Evolutionary conservation across 64 coral and sea anemone genomes (phyloP).

Genomic region (Dendronephthya gigantea): DNA sequence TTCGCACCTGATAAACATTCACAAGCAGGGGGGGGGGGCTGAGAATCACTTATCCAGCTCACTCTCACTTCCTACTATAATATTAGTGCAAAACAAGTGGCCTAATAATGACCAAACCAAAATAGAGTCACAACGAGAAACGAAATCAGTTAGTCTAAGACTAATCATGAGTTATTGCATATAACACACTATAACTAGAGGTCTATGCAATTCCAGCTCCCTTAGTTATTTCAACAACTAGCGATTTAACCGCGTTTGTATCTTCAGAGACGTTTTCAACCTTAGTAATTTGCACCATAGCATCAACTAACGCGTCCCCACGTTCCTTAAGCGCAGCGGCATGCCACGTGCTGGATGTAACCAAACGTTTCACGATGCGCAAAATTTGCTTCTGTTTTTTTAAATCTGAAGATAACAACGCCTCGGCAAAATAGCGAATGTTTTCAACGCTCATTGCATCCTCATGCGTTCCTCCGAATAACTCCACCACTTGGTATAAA

Average conservation of each 20-base stretch:
- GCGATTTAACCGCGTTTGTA: not conserved
- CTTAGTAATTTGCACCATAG: constrained; percentile 2
- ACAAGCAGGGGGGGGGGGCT: too few relatives aligned
- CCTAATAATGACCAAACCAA: too few relatives aligned
- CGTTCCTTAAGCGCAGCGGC: constrained; percentile 1
- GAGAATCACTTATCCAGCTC: too few relatives aligned
- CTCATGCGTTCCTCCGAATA: constrained; percentile 76
- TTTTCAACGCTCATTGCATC: constrained; percentile 70
- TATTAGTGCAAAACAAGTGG: too few relatives aligned
- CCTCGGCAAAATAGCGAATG: constrained; percentile 57
- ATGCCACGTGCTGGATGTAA: constrained; percentile 51
- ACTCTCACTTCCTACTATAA: too few relatives aligned
- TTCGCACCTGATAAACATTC: too few relatives aligned
- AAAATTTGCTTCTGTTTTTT: constrained; percentile 79
- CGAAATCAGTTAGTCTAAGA: too few relatives aligned
- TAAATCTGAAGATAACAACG: constrained; percentile 39
- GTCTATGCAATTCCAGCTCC: not conserved
- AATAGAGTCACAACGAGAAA: too few relatives aligned
- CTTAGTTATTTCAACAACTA: constrained; percentile 1
- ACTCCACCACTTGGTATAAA: constrained; percentile 71
- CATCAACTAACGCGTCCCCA: not conserved
- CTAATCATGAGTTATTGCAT: too few relatives aligned
- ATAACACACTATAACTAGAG: not conserved
- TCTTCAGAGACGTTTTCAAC: not conserved
- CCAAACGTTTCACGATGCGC: constrained; percentile 69